These are phyloP conservation scores for Rhagium mordax DNA, from an alignment of 2,888 invertebrate genomes.

Conservation along the genomic window DNA sequence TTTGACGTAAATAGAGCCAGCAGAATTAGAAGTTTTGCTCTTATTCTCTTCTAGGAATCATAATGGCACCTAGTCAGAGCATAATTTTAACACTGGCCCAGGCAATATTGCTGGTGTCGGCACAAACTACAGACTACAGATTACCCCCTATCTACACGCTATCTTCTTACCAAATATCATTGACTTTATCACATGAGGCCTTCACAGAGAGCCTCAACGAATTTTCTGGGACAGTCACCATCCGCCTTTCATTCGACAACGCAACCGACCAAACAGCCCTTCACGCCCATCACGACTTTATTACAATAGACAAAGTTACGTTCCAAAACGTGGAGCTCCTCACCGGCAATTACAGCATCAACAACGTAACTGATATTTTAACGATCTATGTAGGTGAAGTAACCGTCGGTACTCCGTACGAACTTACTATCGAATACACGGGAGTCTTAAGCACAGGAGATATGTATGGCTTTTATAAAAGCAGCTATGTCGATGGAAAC, in stretches of 20 bases:
- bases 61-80: no score
- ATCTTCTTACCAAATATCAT: no score
- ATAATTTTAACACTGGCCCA: no score
- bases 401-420: background rate
- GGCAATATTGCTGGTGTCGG: no score
- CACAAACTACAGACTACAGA: no score
- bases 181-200: no score
- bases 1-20: no score
- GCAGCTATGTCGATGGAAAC: conserved; percentile 43
- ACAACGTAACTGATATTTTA: conserved; percentile 42
- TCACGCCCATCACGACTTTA: conserved; percentile 44
- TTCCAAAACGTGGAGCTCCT: conserved; percentile 7
- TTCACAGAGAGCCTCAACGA: no score
- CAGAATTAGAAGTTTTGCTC: no score
- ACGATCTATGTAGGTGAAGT: conserved; percentile 29
- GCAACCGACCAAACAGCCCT: conserved; percentile 25
- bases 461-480: conserved; percentile 55
- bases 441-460: conserved; percentile 44
- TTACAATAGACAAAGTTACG: conserved; percentile 32
- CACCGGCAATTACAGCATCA: conserved; percentile 9
- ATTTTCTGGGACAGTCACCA: conserved; percentile 30
- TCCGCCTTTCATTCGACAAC: conserved; percentile 5
- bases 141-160: no score
- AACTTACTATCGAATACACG: background rate
- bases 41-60: no score